Evolutionary conservation across 2,888 invertebrate genomes (phyloP), one percentile per base, ranked within the genome.

Genomic region (Rhopalosiphum nymphaeae): DNA sequence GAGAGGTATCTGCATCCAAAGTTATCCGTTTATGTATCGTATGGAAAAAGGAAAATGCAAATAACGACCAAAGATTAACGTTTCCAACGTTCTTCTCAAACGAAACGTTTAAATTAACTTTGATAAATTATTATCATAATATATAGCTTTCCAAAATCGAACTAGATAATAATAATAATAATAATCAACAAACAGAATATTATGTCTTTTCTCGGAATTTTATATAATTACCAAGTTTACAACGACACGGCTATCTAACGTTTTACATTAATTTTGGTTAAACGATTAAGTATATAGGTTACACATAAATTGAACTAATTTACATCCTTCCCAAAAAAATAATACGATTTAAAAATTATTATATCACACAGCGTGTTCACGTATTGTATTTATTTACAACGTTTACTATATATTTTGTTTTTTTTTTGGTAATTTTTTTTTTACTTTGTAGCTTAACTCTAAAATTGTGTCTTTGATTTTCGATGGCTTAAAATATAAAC

Each of bases 71-170:
- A 36, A 36, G 78, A 78, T 78, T 78, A 7, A n/a, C n/a, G 36
- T 78, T 36, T 36, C n/a, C 16, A 21, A 36, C 78, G n/a, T 21
- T 78, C 78, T 36, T 21, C 78, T 78, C 36, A 16, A 67, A n/a
- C 67, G n/a, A 16, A n/a, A n/a, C 67, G 67, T 67, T 67, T n/a
- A 67, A 67, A 67, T n/a, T 67, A 67, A 67, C 67, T 67, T 67
- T 67, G 67, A 67, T 67, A 67, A 29, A 61, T 67, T 67, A 67
- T n/a, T 67, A 67, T 67, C n/a, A 13, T 53, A 13, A 46, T 44
- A 4, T n/a, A 67, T n/a, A 67, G n/a, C 4, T n/a, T 5, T n/a
- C 5, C n/a, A 2, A 67, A 1, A 16, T 67, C 36, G 16, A 36
- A 67, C n/a, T n/a, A n/a, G n/a, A 67, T 67, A n/a, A 36, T 36